These are phyloP conservation scores for Limnephilus marmoratus DNA, from an alignment of 2,888 invertebrate species.

Conservation along the genomic window DNA sequence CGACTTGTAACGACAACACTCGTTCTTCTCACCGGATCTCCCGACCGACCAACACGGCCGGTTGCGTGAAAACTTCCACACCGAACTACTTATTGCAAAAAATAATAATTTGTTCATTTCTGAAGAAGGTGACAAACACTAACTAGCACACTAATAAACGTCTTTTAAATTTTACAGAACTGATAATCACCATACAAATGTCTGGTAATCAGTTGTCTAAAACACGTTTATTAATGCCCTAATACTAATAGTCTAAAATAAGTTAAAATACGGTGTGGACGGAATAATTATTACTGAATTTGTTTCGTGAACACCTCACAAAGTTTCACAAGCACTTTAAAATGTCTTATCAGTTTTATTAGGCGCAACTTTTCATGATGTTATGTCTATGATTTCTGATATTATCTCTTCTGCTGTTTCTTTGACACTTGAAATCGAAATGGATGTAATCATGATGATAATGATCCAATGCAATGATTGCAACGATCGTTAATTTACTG, in stretches of 20 bases:
- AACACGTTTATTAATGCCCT: too few relatives aligned
- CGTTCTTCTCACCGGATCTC: conserved; percentile 19
- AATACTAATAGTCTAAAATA: too few relatives aligned
- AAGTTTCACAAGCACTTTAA: too few relatives aligned
- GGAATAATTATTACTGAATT: too few relatives aligned
- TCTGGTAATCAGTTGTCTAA: too few relatives aligned
- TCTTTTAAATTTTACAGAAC: too few relatives aligned
- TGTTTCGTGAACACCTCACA: background rate
- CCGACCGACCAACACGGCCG: background rate
- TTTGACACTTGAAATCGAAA: background rate
- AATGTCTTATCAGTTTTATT: too few relatives aligned
- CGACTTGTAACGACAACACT: conserved; percentile 50
- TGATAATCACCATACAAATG: too few relatives aligned
- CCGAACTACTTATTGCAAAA: background rate
- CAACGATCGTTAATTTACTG: background rate
- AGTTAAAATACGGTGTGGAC: too few relatives aligned
- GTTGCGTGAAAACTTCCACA: background rate
- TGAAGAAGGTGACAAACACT: too few relatives aligned
- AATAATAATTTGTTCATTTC: background rate
- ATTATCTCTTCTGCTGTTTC: background rate
- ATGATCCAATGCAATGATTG: background rate
- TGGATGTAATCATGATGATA: background rate
- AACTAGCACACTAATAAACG: too few relatives aligned
- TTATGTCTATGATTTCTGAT: background rate
- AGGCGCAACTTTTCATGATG: background rate